Percentiles rank a stretch among this genome's conserved stretches.
Evolutionary conservation across 1,140 invertebrate species (phyloP).

Genomic region (Rhynchophorus ferrugineus): DNA sequence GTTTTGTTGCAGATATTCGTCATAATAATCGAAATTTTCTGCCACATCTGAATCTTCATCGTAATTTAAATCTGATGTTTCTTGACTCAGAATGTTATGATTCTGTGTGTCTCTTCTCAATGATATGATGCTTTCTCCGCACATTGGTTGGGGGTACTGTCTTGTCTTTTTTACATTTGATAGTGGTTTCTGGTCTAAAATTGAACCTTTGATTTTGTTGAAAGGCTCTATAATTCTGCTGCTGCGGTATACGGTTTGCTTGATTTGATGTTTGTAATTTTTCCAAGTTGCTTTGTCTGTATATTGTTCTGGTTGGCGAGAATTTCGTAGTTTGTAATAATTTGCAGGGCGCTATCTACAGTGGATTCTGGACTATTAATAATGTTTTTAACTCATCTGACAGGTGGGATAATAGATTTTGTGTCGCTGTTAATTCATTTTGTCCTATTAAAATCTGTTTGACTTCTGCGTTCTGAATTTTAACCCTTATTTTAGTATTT

Average conservation of each 20-base stretch:
- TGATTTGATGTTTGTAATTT: neutral
- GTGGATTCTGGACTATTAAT: slow-evolving; percentile 10
- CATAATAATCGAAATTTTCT: no score
- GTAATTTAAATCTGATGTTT: no score
- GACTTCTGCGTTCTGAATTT: no score
- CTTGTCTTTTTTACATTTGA: no score
- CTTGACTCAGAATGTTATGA: no score
- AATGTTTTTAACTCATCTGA: slow-evolving; percentile 7
- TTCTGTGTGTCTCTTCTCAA: no score
- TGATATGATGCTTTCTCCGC: neutral
- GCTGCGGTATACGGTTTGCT: neutral
- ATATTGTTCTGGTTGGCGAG: slow-evolving; percentile 6
- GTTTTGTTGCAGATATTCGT: no score
- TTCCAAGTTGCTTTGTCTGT: neutral
- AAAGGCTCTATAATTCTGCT: neutral
- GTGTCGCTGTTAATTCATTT: slow-evolving; percentile 8
- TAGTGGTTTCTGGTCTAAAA: no score
- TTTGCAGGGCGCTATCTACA: slow-evolving; percentile 4
- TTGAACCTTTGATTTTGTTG: no score
- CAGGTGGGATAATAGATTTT: slow-evolving; percentile 8
- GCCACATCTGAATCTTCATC: no score
- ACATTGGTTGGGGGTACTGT: slow-evolving; percentile 6
- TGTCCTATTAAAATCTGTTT: neutral
- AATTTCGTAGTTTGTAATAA: slow-evolving; percentile 7
- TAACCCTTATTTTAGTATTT: slow-evolving; percentile 3